phyloP scores from a whole-genome alignment of 2,797 vertebrate species.

The Myotis vivesi region DNA sequence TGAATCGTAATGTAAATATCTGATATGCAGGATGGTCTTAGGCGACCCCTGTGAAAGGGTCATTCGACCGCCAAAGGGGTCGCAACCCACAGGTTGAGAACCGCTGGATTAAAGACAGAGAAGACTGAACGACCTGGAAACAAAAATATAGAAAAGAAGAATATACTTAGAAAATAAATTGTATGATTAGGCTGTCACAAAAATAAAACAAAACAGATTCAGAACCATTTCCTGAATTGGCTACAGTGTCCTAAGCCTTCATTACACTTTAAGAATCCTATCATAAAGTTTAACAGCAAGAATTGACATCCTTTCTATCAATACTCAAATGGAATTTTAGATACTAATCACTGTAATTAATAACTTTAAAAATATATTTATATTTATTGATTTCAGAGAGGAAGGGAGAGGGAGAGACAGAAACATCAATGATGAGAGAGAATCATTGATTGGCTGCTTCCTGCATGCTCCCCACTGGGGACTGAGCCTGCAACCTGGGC shows the following conservation, averaged over 20 bases:
- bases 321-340: slow-evolving; percentile 42
- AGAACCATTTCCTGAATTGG: slow-evolving; percentile 9
- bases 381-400: no score
- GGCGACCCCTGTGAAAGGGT: no score
- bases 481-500: no score
- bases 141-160: slow-evolving; percentile 2
- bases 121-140: background rate
- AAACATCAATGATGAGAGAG: no score
- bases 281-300: background rate
- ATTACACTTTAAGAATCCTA: background rate
- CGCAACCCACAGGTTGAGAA: no score
- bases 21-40: no score
- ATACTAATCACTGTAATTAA: background rate
- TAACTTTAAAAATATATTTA: background rate
- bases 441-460: no score
- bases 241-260: background rate
- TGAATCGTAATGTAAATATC: no score
- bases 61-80: no score
- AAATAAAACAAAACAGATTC: slow-evolving; percentile 46
- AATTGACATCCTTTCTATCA: background rate
- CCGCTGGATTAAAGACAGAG: background rate
- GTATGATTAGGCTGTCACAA: background rate
- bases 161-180: slow-evolving; percentile 11
- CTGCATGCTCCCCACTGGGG: no score
- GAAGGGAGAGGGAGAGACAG: no score